Base-by-base conservation (phyloP, 2,797 vertebrate genomes). In the Steatocranus sp. region DNA sequence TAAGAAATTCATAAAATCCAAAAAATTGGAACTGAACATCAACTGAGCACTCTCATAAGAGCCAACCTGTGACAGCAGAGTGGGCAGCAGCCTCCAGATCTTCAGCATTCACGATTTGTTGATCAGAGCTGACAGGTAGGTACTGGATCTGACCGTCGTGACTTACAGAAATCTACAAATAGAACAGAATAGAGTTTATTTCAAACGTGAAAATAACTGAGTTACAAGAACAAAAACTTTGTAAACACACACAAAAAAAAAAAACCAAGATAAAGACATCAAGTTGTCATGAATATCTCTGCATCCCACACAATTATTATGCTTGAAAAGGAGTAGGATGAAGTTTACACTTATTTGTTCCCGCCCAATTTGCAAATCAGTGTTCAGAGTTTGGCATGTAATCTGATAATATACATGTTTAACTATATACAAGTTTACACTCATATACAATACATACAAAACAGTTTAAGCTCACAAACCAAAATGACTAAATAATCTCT, bases 71-170 rank as follows among this genome's bases (percentile, higher is more conserved):
- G 80, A 99, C 98, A 11, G 97, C 97, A 0, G 98, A 98, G 87
- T 98, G 98, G 6, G 97, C 97, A 1, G 96, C 97, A n/a, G 95
- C 95, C 85, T 99, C 97, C 82, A 98, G 92, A 86, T 98, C 97
- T 23, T 98, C 98, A 83, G 97, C 93, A 7, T 96, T 97, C 84
- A 99, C 95, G 0, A 98, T 95, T 92, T 98, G 97, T 92, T 98
- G 97, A 88, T 98, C 97, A 0, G 97, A 95, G 1, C 96, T 97
- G 86, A 99, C 96, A 0, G 98, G 98, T 58, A 99, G 95, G 38
- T 99, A 99, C 94, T 99, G 98, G 93, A 99, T 99, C 96, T 99
- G 96, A 79, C 96, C 95, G 2, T 96, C 95, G 7, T 96, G 95
- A 83, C 92, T 96, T 32, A 97, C 91, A 70, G 96, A 93, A 70